These are phyloP conservation scores for Regulus satrapa DNA, from an alignment of 2,113 vertebrate species.

Conservation along the genomic window DNA sequence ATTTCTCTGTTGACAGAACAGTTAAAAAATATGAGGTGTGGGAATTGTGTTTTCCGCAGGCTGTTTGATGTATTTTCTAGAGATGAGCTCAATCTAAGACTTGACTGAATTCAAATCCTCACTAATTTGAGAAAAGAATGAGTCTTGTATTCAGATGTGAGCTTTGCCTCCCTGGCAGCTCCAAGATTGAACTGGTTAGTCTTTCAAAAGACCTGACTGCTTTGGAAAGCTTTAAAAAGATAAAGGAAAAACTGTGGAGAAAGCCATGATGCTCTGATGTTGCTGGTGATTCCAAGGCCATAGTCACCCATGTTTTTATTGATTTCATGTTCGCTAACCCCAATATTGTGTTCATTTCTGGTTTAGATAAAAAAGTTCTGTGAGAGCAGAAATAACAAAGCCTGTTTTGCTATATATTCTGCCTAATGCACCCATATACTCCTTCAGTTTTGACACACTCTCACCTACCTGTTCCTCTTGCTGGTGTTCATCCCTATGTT, in stretches of 20 bases:
- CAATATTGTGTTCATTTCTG: neutral
- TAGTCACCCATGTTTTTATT: slow-evolving; percentile 20
- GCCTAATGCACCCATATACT: neutral
- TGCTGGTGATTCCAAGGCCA: neutral
- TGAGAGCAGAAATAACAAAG: neutral
- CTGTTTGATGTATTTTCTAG: slow-evolving; percentile 33
- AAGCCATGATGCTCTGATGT: neutral
- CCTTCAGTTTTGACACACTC: neutral
- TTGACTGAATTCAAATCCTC: slow-evolving; percentile 26
- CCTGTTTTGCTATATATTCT: neutral
- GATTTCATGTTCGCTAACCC: slow-evolving; percentile 4
- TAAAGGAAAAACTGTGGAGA: slow-evolving; percentile 1
- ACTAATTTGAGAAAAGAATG: slow-evolving; percentile 59
- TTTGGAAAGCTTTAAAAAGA: slow-evolving; percentile 1
- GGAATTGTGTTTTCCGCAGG: slow-evolving; percentile 3
- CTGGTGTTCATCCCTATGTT: neutral
- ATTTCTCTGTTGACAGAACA: neutral
- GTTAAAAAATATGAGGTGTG: slow-evolving; percentile 17
- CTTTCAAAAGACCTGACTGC: slow-evolving; percentile 7
- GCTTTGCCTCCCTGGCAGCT: slow-evolving; percentile 32
- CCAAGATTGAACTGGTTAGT: slow-evolving; percentile 28
- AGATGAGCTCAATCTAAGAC: slow-evolving; percentile 34
- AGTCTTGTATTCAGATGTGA: slow-evolving; percentile 58
- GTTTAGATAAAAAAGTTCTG: slow-evolving; percentile 10
- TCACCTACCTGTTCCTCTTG: neutral